Conservation (phyloP, 2,113 vertebrate species). For the Eudyptes chrysolophus region DNA sequence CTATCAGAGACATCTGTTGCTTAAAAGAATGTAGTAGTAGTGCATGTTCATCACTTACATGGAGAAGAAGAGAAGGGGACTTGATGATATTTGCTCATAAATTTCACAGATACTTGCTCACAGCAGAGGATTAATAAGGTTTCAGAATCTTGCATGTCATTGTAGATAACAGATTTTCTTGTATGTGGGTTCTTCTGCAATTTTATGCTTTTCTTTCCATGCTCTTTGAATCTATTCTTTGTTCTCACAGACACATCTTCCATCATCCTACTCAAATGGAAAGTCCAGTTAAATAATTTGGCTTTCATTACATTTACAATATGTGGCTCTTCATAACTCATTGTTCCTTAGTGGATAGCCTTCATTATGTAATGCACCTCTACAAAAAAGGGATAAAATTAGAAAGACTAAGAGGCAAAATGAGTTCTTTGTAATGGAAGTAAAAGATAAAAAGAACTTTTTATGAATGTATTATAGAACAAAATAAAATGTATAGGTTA, state of each 20-base stretch:
- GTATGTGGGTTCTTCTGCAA: neutral
- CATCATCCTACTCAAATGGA: neutral
- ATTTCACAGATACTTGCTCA: neutral
- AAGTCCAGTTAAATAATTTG: neutral
- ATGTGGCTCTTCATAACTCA: neutral
- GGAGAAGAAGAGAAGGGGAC: neutral
- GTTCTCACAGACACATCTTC: constrained; percentile 3
- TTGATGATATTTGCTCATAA: neutral
- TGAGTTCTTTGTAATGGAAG: neutral
- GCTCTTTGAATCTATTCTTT: neutral
- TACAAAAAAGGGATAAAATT: constrained; percentile 1
- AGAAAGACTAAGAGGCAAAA: neutral
- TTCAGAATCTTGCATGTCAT: neutral
- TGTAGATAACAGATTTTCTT: neutral
- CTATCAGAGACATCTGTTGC: neutral
- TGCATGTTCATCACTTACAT: neutral
- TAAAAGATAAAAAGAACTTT: neutral
- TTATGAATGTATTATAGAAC: neutral
- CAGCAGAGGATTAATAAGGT: neutral
- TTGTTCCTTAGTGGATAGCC: neutral
- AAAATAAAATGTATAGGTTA: constrained; percentile 22
- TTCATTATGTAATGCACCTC: neutral
- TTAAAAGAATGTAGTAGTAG: neutral
- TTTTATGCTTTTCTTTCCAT: neutral
- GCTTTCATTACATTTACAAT: neutral